Conservation (phyloP, 1,140 invertebrate species). For the Chironomus tepperi region DNA sequence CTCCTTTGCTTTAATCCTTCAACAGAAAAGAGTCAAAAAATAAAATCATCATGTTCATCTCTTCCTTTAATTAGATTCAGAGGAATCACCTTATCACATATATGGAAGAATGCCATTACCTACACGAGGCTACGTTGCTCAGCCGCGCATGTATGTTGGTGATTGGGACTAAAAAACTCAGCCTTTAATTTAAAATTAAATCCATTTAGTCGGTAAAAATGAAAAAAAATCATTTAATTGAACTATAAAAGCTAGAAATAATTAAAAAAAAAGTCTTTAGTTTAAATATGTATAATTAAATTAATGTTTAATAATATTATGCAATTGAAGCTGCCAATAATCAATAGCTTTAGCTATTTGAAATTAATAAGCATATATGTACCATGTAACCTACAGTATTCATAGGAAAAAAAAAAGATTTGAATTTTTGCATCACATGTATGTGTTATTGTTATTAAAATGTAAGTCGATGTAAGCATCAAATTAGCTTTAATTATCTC, state of each 20-base stretch:
- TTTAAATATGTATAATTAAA: background rate
- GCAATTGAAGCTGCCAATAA: background rate
- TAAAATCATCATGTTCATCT: background rate
- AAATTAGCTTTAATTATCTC: background rate
- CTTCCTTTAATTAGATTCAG: constrained; percentile 47
- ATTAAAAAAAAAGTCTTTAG: background rate
- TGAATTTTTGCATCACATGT: background rate
- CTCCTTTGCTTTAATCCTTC: too few species aligned
- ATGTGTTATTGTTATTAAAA: background rate
- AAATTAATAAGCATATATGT: background rate
- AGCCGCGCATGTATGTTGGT: constrained; percentile 77
- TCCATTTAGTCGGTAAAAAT: too few species aligned
- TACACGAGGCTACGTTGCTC: constrained; percentile 69
- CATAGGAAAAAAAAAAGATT: background rate
- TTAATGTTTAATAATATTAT: background rate
- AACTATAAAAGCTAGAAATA: background rate
- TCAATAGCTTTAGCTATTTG: background rate
- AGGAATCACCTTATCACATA: constrained; percentile 78
- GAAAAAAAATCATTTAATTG: background rate
- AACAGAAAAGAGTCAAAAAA: background rate
- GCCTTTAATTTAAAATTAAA: too few species aligned
- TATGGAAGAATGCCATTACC: constrained; percentile 79
- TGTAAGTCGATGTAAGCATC: background rate
- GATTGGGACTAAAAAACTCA: constrained; percentile 66
- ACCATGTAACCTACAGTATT: background rate